Percentiles rank a stretch among this genome's conserved stretches.
These are phyloP conservation scores for Tridacna crocea DNA, from an alignment of 2,888 invertebrate genomes.

Conservation along the genomic window DNA sequence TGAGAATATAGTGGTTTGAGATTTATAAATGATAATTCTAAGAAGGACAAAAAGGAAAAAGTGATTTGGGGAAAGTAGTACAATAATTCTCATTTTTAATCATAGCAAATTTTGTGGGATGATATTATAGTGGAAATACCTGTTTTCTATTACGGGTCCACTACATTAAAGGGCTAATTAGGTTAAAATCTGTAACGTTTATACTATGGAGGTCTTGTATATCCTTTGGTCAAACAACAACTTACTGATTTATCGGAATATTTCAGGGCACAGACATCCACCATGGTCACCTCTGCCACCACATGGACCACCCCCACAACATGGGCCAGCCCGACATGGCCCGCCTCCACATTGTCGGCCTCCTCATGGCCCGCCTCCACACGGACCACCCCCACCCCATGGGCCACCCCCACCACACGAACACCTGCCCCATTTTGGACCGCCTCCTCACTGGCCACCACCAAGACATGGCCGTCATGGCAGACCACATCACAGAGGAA, in stretches of 20 bases:
- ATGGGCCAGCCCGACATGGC: slow-evolving; percentile 3
- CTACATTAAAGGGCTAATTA: too few relatives aligned
- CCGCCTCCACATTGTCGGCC: not conserved
- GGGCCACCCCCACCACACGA: not conserved
- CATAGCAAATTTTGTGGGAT: too few relatives aligned
- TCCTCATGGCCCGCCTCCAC: slow-evolving; percentile 10
- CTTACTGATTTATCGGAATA: not conserved
- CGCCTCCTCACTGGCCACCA: slow-evolving; percentile 4
- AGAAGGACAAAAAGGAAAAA: too few relatives aligned
- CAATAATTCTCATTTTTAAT: too few relatives aligned
- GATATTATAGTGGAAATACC: too few relatives aligned
- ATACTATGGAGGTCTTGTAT: too few relatives aligned
- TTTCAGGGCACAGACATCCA: not conserved
- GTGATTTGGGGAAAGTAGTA: too few relatives aligned
- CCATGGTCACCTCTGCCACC: slow-evolving; percentile 10
- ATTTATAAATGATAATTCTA: too few relatives aligned
- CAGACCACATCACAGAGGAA: slow-evolving; percentile 1
- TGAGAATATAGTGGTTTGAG: too few relatives aligned
- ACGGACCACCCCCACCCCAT: slow-evolving; percentile 7
- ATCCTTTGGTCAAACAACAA: too few relatives aligned
- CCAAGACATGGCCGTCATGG: not conserved
- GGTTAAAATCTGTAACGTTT: too few relatives aligned
- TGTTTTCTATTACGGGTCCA: too few relatives aligned
- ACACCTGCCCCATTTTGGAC: slow-evolving; percentile 4
- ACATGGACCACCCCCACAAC: not conserved